Evolutionary conservation across 2,888 invertebrate species (phyloP), one percentile per base, ranked within the genome.

Genomic region (Aphrophora alni): DNA sequence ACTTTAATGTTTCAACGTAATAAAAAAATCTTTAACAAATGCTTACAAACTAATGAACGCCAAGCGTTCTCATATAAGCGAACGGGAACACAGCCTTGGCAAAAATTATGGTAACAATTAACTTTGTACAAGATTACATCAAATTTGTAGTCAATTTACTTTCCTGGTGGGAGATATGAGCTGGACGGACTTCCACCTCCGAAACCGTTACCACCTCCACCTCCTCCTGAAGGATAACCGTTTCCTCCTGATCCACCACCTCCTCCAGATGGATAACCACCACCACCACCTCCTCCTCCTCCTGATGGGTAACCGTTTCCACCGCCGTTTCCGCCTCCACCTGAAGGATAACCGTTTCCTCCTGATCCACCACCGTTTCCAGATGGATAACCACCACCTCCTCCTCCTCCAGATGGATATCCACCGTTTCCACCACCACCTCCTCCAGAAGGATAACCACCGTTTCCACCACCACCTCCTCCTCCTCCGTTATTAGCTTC

Each of bases 401-500:
- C n/a, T 5, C n/a, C 25, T 3, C 76, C 68, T 68, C 76, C 76
- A 14, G 51, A 38, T 5, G 38, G 38, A 24, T 38, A 33, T 38
- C 77, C 78, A 27, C 68, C 51, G 26, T 38, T 74, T 14, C 68
- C 27, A 5, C 72, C 38, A 14, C 73, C 27, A 10, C 71, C 71
- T n/a, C 74, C 77, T 25, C 80, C 80, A 51, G 78, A 59, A 25
- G 77, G 71, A 33, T 44, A 33, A n/a, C 77, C 78, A 10, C 81
- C 82, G n/a, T 81, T 82, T 8, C 82, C 82, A 10, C 69, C 68
- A 14, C 81, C 82, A n/a, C 82, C 82, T 17, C 82, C 83, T 28
- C 83, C 83, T 24, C 80, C 83, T 14, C 80, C 83, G 12, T 81
- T 81, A 70, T 78, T 85, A 10, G 85, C 84, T 80, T 85, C 84